Evolutionary conservation across 2,888 invertebrate genomes (phyloP).

Genomic region (Xiphydria camelus): DNA sequence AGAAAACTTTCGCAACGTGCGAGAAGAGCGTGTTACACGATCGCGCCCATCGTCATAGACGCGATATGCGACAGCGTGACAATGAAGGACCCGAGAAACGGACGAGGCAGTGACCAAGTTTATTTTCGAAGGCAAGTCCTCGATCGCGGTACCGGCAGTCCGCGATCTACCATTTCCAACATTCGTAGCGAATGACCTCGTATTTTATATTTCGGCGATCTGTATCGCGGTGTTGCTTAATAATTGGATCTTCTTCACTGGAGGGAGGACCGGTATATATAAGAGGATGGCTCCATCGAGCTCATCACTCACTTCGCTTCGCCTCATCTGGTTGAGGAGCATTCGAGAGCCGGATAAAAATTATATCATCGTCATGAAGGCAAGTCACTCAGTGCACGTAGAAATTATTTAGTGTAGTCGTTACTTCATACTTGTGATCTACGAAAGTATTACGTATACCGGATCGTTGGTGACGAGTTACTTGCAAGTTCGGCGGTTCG

Average conservation of each 20-base stretch:
- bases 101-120: neutral
- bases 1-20: neutral
- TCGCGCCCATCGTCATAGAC: neutral
- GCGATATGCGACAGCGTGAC: neutral
- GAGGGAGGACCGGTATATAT: constrained; percentile 14
- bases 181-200: constrained; percentile 15
- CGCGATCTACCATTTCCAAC: too few species aligned
- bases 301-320: constrained; percentile 11
- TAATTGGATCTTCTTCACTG: constrained; percentile 16
- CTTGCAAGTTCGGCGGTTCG: too few species aligned
- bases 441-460: too few species aligned
- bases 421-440: too few species aligned
- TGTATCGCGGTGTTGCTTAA: constrained; percentile 16
- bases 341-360: constrained; percentile 8
- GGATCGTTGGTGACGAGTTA: too few species aligned
- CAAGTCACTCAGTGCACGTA: too few species aligned
- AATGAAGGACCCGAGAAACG: neutral
- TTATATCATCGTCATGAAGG: constrained; percentile 12
- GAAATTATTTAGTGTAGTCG: too few species aligned
- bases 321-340: constrained; percentile 13
- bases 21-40: constrained; percentile 2
- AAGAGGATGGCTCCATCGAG: constrained; percentile 11
- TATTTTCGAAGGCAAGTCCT: neutral
- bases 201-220: constrained; percentile 16
- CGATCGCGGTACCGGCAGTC: too few species aligned